A percentile compares a stretch with the other conserved stretches of the same genome.
Conservation (phyloP, 1,140 invertebrate genomes). For the Hyphantria cunea region DNA sequence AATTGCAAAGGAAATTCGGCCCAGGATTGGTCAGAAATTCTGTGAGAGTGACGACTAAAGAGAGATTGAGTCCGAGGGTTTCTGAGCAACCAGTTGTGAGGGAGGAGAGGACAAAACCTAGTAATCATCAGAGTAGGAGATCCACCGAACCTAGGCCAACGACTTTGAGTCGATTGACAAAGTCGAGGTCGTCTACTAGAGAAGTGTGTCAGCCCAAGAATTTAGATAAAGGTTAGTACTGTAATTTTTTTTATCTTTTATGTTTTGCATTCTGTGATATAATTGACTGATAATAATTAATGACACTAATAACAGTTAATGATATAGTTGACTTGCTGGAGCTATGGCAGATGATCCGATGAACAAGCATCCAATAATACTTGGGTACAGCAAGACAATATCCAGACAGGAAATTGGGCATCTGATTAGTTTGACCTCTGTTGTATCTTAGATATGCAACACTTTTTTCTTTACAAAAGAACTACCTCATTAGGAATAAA, state of each 20-base stretch:
- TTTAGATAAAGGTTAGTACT: conserved; percentile 67
- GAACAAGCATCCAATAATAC: too few species aligned
- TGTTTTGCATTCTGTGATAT: not conserved
- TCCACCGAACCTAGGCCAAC: conserved; percentile 69
- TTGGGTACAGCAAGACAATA: too few species aligned
- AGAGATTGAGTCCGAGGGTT: conserved; percentile 57
- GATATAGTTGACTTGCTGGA: too few species aligned
- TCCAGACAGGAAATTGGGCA: too few species aligned
- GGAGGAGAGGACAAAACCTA: conserved; percentile 55
- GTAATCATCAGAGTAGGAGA: conserved; percentile 66
- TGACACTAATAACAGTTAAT: too few species aligned
- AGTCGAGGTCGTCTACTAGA: conserved; percentile 75
- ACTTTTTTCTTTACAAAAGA: too few species aligned
- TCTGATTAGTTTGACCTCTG: too few species aligned
- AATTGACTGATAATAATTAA: too few species aligned
- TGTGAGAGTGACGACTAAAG: conserved; percentile 62
- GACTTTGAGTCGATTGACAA: conserved; percentile 69
- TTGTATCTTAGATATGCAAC: too few species aligned
- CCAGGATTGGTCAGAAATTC: conserved; percentile 71
- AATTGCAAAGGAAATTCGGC: conserved; percentile 77
- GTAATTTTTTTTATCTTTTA: conserved; percentile 6
- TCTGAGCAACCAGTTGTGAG: conserved; percentile 59
- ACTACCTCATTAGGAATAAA: too few species aligned
- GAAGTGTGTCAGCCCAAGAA: conserved; percentile 66
- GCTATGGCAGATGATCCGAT: too few species aligned